These are phyloP conservation scores for Hestina assimilis DNA, from an alignment of 1,140 invertebrate species.

Conservation along the genomic window DNA sequence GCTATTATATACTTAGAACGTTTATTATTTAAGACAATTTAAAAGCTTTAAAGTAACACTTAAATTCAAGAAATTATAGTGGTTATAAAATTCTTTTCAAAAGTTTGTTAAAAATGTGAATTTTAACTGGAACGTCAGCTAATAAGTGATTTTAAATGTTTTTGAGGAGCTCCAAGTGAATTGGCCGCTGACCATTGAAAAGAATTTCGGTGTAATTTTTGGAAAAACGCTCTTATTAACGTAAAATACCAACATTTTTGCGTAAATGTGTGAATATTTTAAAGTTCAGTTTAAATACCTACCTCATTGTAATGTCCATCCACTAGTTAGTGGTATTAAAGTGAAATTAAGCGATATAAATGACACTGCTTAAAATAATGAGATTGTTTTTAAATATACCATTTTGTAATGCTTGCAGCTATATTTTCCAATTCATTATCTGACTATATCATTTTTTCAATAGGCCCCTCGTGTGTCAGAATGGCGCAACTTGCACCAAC, in stretches of 20 bases:
- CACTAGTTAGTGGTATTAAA: too few relatives aligned
- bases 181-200: too few relatives aligned
- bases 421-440: not conserved
- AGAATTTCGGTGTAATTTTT: conserved; percentile 6
- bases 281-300: too few relatives aligned
- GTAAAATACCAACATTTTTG: not conserved
- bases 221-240: not conserved
- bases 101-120: not conserved
- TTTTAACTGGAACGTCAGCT: conserved; percentile 8
- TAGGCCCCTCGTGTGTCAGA: conserved; percentile 92
- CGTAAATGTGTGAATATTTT: not conserved
- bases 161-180: too few relatives aligned
- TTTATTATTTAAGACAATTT: not conserved
- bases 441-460: conserved; percentile 8
- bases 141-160: conserved; percentile 38
- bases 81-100: not conserved
- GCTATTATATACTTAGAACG: not conserved
- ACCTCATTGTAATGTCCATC: too few relatives aligned
- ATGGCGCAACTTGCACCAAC: conserved; percentile 96
- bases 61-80: not conserved
- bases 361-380: too few relatives aligned
- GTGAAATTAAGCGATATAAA: too few relatives aligned
- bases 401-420: too few relatives aligned
- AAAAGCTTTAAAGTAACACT: not conserved
- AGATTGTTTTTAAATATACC: too few relatives aligned